These are phyloP conservation scores for Desmophyllum pertusum DNA, from an alignment of 92 coral and sea anemone genomes.

Conservation along the genomic window DNA sequence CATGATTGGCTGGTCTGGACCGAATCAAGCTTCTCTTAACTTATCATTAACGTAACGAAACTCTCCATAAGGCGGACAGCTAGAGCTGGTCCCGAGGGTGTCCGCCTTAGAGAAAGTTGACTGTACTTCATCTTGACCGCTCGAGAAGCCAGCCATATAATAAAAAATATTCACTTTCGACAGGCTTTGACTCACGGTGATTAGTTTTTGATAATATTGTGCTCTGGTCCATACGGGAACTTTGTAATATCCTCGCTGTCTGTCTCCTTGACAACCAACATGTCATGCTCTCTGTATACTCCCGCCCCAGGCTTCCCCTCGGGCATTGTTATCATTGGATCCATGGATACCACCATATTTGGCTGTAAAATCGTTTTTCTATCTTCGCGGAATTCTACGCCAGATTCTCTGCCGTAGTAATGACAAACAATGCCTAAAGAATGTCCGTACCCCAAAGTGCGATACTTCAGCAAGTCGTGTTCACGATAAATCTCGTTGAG, in stretches of 20 bases:
- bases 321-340: conserved; percentile 91
- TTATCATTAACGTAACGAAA: no score
- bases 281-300: conserved; percentile 90
- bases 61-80: no score
- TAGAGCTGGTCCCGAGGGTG: no score
- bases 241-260: conserved; percentile 77
- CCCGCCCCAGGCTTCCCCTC: conserved; percentile 93
- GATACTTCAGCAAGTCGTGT: conserved; percentile 78
- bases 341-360: conserved; percentile 94
- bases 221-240: conserved; percentile 84
- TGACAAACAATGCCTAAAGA: conserved; percentile 92
- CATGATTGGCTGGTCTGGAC: no score
- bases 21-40: no score
- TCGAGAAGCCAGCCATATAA: no score
- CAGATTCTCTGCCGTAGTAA: conserved; percentile 98
- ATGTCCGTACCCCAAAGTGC: conserved; percentile 93
- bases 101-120: no score
- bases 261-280: conserved; percentile 76
- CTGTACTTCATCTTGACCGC: no score
- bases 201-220: conserved; percentile 71
- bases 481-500: conserved; percentile 79
- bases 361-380: conserved; percentile 82
- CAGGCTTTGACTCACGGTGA: no score
- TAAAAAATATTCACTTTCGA: no score
- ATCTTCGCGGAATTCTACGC: conserved; percentile 87